Evolutionary conservation across 2,113 vertebrate genomes (phyloP).

Genomic region (Rhinichthys klamathensis): DNA sequence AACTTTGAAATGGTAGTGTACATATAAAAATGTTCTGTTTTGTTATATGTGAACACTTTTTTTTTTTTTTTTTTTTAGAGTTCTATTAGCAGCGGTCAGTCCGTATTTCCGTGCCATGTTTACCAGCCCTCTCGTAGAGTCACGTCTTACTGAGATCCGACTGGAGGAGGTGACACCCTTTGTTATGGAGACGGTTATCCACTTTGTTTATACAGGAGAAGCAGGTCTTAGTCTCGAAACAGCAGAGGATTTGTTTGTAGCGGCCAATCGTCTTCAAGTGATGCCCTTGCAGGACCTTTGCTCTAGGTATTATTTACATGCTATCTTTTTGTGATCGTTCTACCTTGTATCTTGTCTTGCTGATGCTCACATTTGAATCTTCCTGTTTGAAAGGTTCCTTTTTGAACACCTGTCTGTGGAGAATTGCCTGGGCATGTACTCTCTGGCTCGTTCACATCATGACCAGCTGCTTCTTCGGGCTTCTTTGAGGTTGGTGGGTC

Average conservation of each 20-base stretch:
- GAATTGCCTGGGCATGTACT: slow-evolving; percentile 83
- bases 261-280: slow-evolving; percentile 82
- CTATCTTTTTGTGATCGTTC: not conserved
- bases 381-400: slow-evolving; percentile 71
- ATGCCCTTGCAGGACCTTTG: slow-evolving; percentile 81
- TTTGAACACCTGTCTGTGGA: slow-evolving; percentile 81
- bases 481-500: slow-evolving; percentile 77
- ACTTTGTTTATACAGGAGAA: slow-evolving; percentile 82
- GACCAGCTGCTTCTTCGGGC: slow-evolving; percentile 80
- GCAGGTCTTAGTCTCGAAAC: slow-evolving; percentile 78
- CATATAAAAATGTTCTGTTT: not conserved
- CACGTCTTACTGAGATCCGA: slow-evolving; percentile 80
- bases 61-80: slow-evolving; percentile 61
- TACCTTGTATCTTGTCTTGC: not conserved
- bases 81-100: slow-evolving; percentile 80
- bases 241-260: slow-evolving; percentile 82
- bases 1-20: not conserved
- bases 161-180: slow-evolving; percentile 80
- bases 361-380: not conserved
- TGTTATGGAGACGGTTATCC: slow-evolving; percentile 80
- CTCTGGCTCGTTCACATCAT: slow-evolving; percentile 81
- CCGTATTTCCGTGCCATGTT: slow-evolving; percentile 85
- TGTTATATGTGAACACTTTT: not conserved
- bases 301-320: slow-evolving; percentile 73
- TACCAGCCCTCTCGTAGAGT: slow-evolving; percentile 82